phyloP scores from a whole-genome alignment of 2,888 invertebrate species.

The Chloroclysta siterata region DNA sequence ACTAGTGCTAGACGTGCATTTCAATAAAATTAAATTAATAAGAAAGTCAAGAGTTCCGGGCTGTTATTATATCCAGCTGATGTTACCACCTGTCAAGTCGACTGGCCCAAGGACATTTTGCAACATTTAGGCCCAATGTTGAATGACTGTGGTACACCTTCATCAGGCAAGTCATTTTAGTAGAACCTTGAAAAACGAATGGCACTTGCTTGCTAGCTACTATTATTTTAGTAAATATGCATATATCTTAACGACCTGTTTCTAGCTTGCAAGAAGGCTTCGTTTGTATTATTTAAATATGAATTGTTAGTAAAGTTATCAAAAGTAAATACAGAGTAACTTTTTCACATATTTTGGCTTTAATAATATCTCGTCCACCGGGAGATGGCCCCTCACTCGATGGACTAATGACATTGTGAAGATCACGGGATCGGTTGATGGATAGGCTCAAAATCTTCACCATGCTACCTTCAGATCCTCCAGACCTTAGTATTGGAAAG shows the following conservation, averaged over 20 bases:
- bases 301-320: not conserved
- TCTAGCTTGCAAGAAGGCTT: conserved; percentile 10
- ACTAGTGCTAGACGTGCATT: not conserved
- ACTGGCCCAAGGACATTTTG: conserved; percentile 39
- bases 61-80: conserved; percentile 39
- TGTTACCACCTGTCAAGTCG: conserved; percentile 38
- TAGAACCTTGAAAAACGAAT: conserved; percentile 31
- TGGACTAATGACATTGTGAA: too few relatives aligned
- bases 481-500: too few relatives aligned
- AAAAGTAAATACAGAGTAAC: too few relatives aligned
- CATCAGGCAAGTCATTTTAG: conserved; percentile 21
- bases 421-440: too few relatives aligned
- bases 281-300: not conserved
- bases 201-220: conserved; percentile 23
- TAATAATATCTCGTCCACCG: too few relatives aligned
- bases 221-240: conserved; percentile 19
- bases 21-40: conserved; percentile 5
- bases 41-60: conserved; percentile 23
- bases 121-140: conserved; percentile 36
- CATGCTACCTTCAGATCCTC: too few relatives aligned
- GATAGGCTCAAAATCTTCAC: too few relatives aligned
- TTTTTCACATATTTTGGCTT: too few relatives aligned
- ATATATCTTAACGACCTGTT: conserved; percentile 14
- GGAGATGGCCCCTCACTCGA: too few relatives aligned
- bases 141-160: conserved; percentile 22